Evolutionary conservation across 2,113 vertebrate species (phyloP).

Genomic region (Rhombomys opimus): DNA sequence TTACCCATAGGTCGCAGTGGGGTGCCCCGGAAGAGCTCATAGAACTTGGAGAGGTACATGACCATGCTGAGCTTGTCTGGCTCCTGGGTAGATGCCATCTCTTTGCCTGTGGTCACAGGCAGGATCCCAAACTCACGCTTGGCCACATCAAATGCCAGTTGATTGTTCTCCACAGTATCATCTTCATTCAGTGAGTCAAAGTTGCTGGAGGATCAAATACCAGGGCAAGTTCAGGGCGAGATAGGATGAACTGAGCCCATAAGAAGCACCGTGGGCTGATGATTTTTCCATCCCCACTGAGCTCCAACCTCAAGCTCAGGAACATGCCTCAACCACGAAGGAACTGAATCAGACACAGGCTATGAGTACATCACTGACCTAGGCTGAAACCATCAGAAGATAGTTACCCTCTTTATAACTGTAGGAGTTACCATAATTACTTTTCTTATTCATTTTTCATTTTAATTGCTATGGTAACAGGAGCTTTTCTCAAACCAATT

Average conservation of each 20-base stretch:
- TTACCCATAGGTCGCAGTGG: constrained; percentile 92
- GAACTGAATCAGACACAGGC: not conserved
- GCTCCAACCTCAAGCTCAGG: not conserved
- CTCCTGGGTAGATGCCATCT: constrained; percentile 88
- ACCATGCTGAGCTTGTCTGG: constrained; percentile 94
- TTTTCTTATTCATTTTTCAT: not conserved
- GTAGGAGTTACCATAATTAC: not conserved
- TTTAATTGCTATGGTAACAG: constrained; percentile 16
- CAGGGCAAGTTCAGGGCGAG: not conserved
- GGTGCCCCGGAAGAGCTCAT: constrained; percentile 95
- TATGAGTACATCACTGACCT: not conserved
- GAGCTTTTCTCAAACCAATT: not conserved
- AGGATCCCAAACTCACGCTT: constrained; percentile 96
- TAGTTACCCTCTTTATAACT: not conserved
- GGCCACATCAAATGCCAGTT: constrained; percentile 93
- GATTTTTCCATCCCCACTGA: accelerated
- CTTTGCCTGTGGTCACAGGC: constrained; percentile 90
- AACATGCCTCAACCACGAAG: not conserved
- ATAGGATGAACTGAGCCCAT: not conserved
- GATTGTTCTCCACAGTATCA: constrained; percentile 91
- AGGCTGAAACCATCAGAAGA: not conserved
- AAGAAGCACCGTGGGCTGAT: not conserved
- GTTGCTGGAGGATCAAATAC: constrained; percentile 87
- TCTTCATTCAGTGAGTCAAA: constrained; percentile 93
- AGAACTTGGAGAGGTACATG: constrained; percentile 96